phyloP scores from a whole-genome alignment of 2,888 invertebrate genomes.

The Leistus spinibarbis region DNA sequence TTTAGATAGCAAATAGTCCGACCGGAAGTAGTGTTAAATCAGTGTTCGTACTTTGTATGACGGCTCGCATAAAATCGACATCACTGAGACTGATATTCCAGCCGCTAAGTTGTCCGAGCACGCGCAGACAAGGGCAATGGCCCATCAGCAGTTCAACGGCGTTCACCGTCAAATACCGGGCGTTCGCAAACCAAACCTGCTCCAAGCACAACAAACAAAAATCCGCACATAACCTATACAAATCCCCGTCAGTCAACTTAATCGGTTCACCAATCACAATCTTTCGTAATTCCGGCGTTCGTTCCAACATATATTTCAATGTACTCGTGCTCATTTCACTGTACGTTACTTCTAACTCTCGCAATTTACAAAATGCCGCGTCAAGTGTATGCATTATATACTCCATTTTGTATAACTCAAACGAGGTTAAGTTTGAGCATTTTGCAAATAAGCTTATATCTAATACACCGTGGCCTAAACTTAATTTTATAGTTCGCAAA shows the following conservation, averaged over 20 bases:
- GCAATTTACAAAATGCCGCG: constrained; percentile 65
- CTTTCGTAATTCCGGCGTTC: constrained; percentile 65
- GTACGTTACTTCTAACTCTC: constrained; percentile 70
- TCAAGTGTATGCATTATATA: constrained; percentile 64
- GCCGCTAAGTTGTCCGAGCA: constrained; percentile 69
- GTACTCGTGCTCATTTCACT: constrained; percentile 65
- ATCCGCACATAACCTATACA: constrained; percentile 69
- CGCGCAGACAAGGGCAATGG: constrained; percentile 67
- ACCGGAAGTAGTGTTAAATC: constrained; percentile 67
- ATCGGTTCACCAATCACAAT: constrained; percentile 70
- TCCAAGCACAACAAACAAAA: constrained; percentile 68
- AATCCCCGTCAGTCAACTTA: constrained; percentile 70
- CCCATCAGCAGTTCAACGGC: constrained; percentile 72
- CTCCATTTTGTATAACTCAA: constrained; percentile 72
- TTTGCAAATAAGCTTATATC: constrained; percentile 65
- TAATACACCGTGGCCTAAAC: constrained; percentile 54
- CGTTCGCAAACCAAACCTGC: constrained; percentile 73
- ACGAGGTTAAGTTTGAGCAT: constrained; percentile 64
- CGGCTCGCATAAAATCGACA: constrained; percentile 68
- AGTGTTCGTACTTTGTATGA: constrained; percentile 69
- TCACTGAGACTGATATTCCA: constrained; percentile 73
- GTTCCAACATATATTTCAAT: constrained; percentile 67
- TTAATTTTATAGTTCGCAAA: constrained; percentile 16
- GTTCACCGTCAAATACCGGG: constrained; percentile 66
- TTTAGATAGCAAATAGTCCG: constrained; percentile 11